phyloP scores from a whole-genome alignment of 35 echinoderm and acorn worm genomes.

The Holothuria glaberrima region DNA sequence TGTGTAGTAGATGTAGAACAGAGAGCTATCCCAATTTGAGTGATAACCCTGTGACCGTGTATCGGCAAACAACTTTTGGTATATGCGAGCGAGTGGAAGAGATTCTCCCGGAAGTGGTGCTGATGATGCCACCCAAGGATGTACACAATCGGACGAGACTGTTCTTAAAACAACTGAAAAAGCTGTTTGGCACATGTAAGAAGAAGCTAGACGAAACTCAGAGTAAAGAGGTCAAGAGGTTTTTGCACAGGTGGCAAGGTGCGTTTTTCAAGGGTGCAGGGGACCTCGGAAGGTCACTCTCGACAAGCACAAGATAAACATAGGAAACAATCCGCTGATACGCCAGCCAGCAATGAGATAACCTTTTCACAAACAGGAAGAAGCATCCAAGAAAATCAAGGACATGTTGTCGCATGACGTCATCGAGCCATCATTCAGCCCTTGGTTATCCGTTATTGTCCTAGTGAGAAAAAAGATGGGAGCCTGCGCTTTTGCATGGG shows the following conservation, averaged over 20 bases:
- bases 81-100: conserved; percentile 34
- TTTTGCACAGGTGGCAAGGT: conserved; percentile 37
- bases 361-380: conserved; percentile 47
- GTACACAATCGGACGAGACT: not conserved
- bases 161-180: not conserved
- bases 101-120: conserved; percentile 39
- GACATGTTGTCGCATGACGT: conserved; percentile 30
- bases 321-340: no score
- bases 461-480: conserved; percentile 62
- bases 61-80: conserved; percentile 24
- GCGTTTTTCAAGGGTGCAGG: conserved; percentile 42
- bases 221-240: not conserved
- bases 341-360: conserved; percentile 10
- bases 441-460: conserved; percentile 53
- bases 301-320: conserved; percentile 62
- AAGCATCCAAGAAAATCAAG: no score
- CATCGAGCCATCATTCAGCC: conserved; percentile 43
- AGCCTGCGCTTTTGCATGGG: conserved; percentile 47
- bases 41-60: conserved; percentile 8
- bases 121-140: not conserved
- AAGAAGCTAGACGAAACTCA: conserved; percentile 2
- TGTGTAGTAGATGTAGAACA: not conserved
- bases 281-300: conserved; percentile 48
- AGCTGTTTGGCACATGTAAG: conserved; percentile 6
- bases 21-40: conserved; percentile 2